Evolutionary conservation across 2,113 vertebrate species (phyloP).

Genomic region (Atrichornis clamosus): DNA sequence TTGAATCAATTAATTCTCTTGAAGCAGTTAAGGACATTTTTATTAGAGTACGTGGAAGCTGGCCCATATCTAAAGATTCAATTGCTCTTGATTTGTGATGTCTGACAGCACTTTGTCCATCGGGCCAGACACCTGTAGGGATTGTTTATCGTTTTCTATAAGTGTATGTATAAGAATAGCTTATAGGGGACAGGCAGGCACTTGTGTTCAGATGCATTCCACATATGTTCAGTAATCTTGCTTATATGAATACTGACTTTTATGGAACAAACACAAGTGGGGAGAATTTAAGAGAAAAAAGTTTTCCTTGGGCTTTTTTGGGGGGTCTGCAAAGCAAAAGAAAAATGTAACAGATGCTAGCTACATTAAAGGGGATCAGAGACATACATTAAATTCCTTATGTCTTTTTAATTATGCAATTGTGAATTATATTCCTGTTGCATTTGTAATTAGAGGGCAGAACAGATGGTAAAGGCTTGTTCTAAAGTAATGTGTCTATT

Average conservation of each 20-base stretch:
- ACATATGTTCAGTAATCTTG: neutral
- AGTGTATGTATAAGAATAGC: neutral
- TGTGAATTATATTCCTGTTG: constrained; percentile 77
- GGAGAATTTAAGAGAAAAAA: neutral
- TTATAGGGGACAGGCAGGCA: neutral
- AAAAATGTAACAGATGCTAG: constrained; percentile 55
- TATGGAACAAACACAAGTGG: neutral
- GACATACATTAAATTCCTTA: constrained; percentile 72
- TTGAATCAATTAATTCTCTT: neutral
- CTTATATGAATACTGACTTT: neutral
- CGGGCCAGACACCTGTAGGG: neutral
- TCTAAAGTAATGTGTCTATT: constrained; percentile 72
- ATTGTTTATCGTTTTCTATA: neutral
- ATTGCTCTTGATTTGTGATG: neutral
- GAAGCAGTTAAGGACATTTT: neutral
- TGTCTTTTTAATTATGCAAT: constrained; percentile 77
- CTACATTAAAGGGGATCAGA: constrained; percentile 66
- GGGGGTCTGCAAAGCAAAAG: constrained; percentile 24
- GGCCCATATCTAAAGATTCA: neutral
- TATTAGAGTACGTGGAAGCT: neutral
- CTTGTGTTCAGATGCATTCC: neutral
- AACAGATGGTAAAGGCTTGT: constrained; percentile 76
- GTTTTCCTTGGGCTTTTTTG: constrained; percentile 16
- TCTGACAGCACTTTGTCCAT: neutral
- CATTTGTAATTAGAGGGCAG: constrained; percentile 74